A percentile compares a stretch with the other conserved stretches of the same genome.
phyloP scores from a whole-genome alignment of 2,113 vertebrate genomes.

The Oreochromis spilurus region DNA sequence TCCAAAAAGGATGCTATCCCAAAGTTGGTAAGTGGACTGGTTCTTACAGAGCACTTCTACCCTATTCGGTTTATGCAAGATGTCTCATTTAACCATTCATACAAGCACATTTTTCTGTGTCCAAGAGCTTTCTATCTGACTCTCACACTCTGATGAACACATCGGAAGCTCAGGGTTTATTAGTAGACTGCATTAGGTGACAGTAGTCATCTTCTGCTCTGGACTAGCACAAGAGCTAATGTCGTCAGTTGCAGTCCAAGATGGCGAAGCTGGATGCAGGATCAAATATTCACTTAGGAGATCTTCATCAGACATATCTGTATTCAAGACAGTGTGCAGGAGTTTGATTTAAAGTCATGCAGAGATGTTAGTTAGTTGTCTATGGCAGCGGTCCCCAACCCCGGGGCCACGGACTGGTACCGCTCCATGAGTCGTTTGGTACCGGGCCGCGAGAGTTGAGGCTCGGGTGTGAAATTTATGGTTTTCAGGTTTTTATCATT shows the following conservation, averaged over 20 bases:
- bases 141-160: neutral
- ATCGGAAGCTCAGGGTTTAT: neutral
- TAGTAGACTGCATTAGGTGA: neutral
- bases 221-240: neutral
- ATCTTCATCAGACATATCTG: neutral
- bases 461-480: neutral
- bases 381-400: neutral
- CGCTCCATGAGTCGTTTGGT: neutral
- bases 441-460: neutral
- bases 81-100: neutral
- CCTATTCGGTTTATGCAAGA: neutral
- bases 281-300: neutral
- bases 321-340: rapidly evolving
- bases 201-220: neutral
- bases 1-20: neutral
- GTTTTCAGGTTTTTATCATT: rapidly evolving
- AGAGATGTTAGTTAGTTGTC: neutral
- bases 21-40: neutral
- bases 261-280: neutral
- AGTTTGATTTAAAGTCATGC: neutral
- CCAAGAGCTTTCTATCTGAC: neutral
- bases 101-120: rapidly evolving
- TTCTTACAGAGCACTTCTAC: neutral
- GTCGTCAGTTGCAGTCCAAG: rapidly evolving
- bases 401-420: neutral